These are phyloP conservation scores for Nomada fabriciana DNA, from an alignment of 2,888 invertebrate genomes.

Conservation along the genomic window DNA sequence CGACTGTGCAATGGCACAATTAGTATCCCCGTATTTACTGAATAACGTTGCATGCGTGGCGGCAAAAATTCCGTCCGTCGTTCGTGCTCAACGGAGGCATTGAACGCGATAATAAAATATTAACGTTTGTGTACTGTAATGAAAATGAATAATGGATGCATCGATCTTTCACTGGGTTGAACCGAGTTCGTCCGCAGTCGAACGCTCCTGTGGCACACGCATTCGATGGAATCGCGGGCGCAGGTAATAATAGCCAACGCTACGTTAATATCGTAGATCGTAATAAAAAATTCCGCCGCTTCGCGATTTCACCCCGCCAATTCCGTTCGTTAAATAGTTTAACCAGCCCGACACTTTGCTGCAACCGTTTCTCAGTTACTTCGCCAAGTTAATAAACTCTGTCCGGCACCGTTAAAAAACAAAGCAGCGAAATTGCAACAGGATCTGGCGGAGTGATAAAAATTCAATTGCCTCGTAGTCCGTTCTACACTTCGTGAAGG, in stretches of 20 bases:
- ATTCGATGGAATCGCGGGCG: background rate
- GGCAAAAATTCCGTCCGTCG: too few species aligned
- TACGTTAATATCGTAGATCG: background rate
- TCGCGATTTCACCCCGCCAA: background rate
- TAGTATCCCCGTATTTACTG: too few species aligned
- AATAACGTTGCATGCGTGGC: too few species aligned
- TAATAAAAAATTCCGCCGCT: background rate
- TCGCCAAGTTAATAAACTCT: background rate
- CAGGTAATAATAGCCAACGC: background rate
- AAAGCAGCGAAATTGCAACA: background rate
- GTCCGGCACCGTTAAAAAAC: background rate
- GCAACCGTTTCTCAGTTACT: background rate
- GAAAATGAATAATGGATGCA: slow-evolving; percentile 10
- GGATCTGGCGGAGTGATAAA: background rate
- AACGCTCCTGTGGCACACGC: background rate
- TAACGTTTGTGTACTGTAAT: slow-evolving; percentile 3
- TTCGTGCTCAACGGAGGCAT: background rate
- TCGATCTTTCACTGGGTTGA: background rate
- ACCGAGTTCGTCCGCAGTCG: background rate
- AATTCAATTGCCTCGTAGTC: background rate
- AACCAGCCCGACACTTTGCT: background rate
- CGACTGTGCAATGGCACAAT: too few species aligned
- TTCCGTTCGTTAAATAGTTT: background rate
- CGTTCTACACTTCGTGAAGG: background rate
- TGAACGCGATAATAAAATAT: slow-evolving; percentile 7